Percentiles rank a stretch among this genome's conserved stretches.
Evolutionary conservation across 1,140 invertebrate genomes (phyloP).

Genomic region (Calephelis virginiensis): DNA sequence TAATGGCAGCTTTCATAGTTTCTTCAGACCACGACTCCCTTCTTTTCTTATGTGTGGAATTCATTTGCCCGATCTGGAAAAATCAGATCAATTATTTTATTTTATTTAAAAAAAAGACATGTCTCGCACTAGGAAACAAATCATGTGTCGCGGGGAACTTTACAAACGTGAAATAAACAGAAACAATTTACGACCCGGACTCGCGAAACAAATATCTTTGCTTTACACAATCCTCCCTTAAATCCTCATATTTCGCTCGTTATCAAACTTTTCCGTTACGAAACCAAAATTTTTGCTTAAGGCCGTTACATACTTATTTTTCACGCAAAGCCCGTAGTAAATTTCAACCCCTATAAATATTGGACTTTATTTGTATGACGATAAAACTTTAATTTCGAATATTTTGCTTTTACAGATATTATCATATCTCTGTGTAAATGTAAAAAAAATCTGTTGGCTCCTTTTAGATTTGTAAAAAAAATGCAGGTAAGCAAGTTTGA

Average conservation of each 20-base stretch:
- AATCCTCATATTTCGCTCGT: conserved; percentile 47
- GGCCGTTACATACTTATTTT: conserved; percentile 13
- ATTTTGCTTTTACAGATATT: background rate
- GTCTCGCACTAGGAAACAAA: too few relatives aligned
- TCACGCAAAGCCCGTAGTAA: conserved; percentile 5
- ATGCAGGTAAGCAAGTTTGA: too few relatives aligned
- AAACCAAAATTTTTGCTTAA: conserved; percentile 17
- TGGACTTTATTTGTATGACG: conserved; percentile 2
- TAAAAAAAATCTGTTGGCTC: background rate
- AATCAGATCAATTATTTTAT: too few relatives aligned
- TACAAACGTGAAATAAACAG: too few relatives aligned
- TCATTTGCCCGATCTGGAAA: too few relatives aligned
- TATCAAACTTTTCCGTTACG: conserved; percentile 24
- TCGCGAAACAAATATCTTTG: too few relatives aligned
- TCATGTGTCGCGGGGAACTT: too few relatives aligned
- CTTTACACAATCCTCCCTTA: conserved; percentile 56
- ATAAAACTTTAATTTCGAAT: conserved; percentile 15
- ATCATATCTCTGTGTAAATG: background rate
- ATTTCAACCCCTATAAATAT: conserved; percentile 11
- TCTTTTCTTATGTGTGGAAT: too few relatives aligned
- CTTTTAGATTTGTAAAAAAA: background rate
- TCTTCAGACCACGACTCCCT: too few relatives aligned
- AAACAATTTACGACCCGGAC: too few relatives aligned
- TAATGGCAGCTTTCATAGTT: too few relatives aligned
- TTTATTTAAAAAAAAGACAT: too few relatives aligned